Percentiles rank a stretch among this genome's conserved stretches.
Evolutionary conservation across 2,888 invertebrate species (phyloP).

Genomic region (Ecdyonurus torrentis): DNA sequence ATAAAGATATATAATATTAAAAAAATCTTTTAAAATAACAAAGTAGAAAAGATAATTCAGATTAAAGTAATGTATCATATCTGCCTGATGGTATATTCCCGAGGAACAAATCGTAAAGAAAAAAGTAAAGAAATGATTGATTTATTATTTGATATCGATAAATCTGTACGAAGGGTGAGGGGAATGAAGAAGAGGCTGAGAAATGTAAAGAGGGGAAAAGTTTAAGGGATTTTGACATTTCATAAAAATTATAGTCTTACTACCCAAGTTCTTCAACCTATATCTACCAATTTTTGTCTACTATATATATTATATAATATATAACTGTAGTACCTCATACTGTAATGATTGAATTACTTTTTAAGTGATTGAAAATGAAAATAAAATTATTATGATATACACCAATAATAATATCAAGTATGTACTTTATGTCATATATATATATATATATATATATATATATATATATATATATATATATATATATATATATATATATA

Average conservation of each 20-base stretch:
- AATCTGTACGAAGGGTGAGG: background rate
- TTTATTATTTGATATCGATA: conserved; percentile 4
- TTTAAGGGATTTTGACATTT: conserved; percentile 3
- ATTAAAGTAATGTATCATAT: background rate
- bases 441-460: too few species aligned
- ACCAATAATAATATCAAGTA: too few species aligned
- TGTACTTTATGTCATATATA: too few species aligned
- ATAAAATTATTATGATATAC: too few species aligned
- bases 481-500: too few species aligned
- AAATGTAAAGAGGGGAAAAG: background rate
- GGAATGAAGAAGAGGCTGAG: background rate
- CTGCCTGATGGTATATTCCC: background rate
- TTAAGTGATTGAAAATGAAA: too few species aligned
- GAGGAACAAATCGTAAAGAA: background rate
- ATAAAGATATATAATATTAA: background rate
- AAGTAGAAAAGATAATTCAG: background rate
- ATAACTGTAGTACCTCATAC: too few species aligned
- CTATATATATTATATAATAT: too few species aligned
- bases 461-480: too few species aligned
- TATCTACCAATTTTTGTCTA: too few species aligned
- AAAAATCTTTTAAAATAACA: background rate
- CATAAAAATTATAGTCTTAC: conserved; percentile 1
- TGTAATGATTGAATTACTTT: too few species aligned
- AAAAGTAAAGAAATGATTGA: conserved; percentile 1
- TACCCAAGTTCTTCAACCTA: too few species aligned